phyloP scores from a whole-genome alignment of 2,888 invertebrate genomes.

The Drosophila trichaetosa region DNA sequence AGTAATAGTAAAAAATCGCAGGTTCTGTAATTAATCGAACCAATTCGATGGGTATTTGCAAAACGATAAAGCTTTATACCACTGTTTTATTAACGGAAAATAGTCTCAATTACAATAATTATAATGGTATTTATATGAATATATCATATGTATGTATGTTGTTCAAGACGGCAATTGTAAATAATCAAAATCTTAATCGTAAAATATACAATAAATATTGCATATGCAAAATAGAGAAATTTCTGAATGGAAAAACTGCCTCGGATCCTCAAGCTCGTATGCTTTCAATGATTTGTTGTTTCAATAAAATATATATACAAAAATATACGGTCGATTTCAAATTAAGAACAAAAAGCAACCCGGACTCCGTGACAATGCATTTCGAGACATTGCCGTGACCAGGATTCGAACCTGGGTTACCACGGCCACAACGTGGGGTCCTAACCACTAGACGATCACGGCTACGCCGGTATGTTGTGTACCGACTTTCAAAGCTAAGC shows the following conservation, averaged over 20 bases:
- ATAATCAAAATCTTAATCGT: constrained; percentile 56
- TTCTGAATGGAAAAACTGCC: neutral
- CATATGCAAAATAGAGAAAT: constrained; percentile 11
- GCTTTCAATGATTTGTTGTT: neutral
- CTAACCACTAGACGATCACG: constrained; percentile 75
- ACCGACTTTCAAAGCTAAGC: neutral
- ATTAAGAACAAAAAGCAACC: constrained; percentile 3
- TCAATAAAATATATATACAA: neutral
- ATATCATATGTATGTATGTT: constrained; percentile 55
- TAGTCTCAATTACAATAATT: constrained; percentile 72
- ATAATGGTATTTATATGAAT: constrained; percentile 65
- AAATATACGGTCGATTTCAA: neutral
- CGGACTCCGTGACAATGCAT: constrained; percentile 58
- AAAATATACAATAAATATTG: constrained; percentile 59
- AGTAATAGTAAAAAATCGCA: constrained; percentile 18
- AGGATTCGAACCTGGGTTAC: constrained; percentile 71
- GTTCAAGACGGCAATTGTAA: constrained; percentile 66
- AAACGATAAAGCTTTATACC: constrained; percentile 65
- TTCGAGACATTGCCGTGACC: constrained; percentile 65
- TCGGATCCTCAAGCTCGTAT: neutral
- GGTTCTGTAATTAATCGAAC: constrained; percentile 26
- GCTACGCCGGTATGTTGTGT: constrained; percentile 34
- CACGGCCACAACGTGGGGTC: constrained; percentile 73
- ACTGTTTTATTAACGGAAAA: constrained; percentile 48
- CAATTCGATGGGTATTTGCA: constrained; percentile 35